Conservation (phyloP, 1,140 invertebrate species). For the Achatina immaculata region DNA sequence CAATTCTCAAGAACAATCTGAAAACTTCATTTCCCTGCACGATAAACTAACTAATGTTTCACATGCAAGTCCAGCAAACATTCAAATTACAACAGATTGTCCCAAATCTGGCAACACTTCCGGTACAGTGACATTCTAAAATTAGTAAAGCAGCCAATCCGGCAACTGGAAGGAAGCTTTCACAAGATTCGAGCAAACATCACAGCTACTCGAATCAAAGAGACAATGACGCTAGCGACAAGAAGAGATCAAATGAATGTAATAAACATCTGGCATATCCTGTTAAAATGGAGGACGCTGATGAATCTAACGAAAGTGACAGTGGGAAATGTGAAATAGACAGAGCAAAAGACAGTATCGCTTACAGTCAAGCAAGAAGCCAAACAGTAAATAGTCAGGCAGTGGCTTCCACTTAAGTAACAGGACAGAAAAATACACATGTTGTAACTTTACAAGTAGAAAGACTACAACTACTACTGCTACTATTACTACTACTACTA, state of each 20-base stretch:
- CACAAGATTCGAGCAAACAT: background rate
- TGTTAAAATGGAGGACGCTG: background rate
- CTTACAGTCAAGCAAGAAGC: background rate
- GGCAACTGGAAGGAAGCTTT: background rate
- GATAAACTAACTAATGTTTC: no score
- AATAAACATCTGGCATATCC: background rate
- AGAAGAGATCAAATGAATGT: background rate
- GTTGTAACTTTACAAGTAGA: no score
- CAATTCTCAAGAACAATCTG: no score
- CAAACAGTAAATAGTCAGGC: background rate
- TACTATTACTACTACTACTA: no score
- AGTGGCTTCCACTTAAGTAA: no score
- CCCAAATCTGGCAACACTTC: background rate
- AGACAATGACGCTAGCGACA: background rate
- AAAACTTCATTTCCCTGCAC: no score
- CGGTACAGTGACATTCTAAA: background rate
- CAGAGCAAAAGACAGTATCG: background rate
- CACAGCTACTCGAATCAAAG: background rate
- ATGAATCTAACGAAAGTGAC: background rate
- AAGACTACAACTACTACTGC: no score
- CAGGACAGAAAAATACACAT: no score
- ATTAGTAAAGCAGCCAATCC: background rate
- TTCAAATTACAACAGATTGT: background rate
- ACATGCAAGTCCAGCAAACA: no score
- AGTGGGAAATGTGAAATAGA: background rate